Percentiles rank a stretch among this genome's conserved stretches.
phyloP scores from a whole-genome alignment of 1,140 invertebrate genomes.

The Ruditapes philippinarum region DNA sequence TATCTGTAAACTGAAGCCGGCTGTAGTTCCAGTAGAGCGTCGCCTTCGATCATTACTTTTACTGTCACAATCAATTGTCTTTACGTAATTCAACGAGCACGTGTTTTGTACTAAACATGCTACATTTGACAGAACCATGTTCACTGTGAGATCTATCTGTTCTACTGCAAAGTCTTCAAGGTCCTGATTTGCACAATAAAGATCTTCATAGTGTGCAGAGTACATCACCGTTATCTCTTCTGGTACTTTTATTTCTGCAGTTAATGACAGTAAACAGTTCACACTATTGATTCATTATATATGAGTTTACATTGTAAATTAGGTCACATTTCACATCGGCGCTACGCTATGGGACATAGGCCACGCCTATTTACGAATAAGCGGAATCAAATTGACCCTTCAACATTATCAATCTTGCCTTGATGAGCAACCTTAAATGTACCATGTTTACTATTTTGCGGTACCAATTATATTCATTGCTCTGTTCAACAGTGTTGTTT shows the following conservation, averaged over 20 bases:
- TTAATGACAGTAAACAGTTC: not conserved
- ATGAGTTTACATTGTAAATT: too few species aligned
- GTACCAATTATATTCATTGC: too few species aligned
- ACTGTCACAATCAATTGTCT: not conserved
- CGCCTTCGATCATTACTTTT: not conserved
- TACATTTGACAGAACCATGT: not conserved
- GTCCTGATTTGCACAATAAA: not conserved
- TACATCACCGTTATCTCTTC: not conserved
- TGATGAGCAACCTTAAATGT: too few species aligned
- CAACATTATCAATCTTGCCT: too few species aligned
- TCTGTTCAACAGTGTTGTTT: too few species aligned
- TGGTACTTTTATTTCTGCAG: not conserved
- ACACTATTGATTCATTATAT: not conserved
- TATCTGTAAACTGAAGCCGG: conserved; percentile 1
- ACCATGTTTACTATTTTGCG: too few species aligned
- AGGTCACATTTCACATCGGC: not conserved
- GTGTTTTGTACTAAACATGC: not conserved
- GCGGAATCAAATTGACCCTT: too few species aligned
- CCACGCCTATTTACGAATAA: too few species aligned
- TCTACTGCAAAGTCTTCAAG: not conserved
- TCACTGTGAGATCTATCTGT: not conserved
- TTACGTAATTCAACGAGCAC: not conserved
- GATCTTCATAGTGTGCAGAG: not conserved
- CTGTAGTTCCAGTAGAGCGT: not conserved
- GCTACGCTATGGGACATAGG: not conserved